phyloP scores from a whole-genome alignment of 2,888 invertebrate species.

The Amorpha juglandis region DNA sequence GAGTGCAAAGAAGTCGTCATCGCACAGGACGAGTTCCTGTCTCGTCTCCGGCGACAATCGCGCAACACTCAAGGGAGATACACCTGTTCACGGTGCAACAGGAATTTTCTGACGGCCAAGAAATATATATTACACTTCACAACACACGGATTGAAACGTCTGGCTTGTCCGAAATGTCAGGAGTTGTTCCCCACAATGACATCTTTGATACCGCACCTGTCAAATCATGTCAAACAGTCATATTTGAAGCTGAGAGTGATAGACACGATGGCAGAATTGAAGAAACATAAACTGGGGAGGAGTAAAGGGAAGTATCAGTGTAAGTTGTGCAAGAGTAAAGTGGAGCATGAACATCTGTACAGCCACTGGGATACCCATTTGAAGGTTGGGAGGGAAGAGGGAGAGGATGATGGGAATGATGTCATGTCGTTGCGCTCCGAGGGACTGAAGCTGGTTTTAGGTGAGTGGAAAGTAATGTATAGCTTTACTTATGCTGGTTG shows the following conservation, averaged over 20 bases:
- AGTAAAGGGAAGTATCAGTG: conserved; percentile 40
- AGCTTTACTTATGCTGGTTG: too few relatives aligned
- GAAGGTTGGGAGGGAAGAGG: conserved; percentile 13
- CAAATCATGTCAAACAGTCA: conserved; percentile 40
- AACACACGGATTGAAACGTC: conserved; percentile 32
- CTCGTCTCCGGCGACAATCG: too few relatives aligned
- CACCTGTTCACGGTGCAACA: conserved; percentile 44
- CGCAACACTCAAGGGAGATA: rapidly evolving
- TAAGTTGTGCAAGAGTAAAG: conserved; percentile 32
- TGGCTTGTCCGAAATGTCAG: conserved; percentile 49
- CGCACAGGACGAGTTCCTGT: not conserved
- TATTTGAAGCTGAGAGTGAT: conserved; percentile 36
- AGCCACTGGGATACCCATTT: conserved; percentile 59
- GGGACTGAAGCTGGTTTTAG: conserved; percentile 30
- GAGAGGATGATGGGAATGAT: not conserved
- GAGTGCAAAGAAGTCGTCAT: conserved; percentile 27
- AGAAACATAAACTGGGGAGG: not conserved
- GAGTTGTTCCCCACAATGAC: rapidly evolving
- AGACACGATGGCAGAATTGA: not conserved
- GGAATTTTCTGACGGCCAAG: conserved; percentile 27
- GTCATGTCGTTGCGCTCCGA: conserved; percentile 27
- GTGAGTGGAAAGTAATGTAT: too few relatives aligned
- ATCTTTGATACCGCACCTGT: conserved; percentile 37
- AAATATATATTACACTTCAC: conserved; percentile 48
- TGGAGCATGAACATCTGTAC: conserved; percentile 37